Conservation (phyloP, 2,888 invertebrate species). For the Glyphotaelius pellucidus region DNA sequence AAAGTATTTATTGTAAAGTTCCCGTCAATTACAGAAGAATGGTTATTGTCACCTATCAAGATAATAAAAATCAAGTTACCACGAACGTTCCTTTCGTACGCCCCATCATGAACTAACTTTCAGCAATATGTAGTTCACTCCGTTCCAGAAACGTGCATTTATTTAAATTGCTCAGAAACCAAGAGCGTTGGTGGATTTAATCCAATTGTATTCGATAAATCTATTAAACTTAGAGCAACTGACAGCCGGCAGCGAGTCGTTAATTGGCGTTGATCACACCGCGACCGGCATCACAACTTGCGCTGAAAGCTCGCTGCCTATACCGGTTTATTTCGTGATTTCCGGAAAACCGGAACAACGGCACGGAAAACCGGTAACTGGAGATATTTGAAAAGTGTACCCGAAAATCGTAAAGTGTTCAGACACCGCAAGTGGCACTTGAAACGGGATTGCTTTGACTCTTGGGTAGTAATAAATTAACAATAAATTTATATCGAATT, state of each 20-base stretch:
- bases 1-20: too few relatives aligned
- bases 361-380: conserved; percentile 10
- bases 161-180: background rate
- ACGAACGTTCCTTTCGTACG: too few relatives aligned
- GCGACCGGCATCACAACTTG: conserved; percentile 17
- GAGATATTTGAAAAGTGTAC: conserved; percentile 6
- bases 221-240: background rate
- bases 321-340: background rate
- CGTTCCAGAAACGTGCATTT: background rate
- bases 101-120: too few relatives aligned
- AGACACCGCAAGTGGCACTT: background rate
- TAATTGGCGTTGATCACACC: conserved; percentile 37
- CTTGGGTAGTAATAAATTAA: background rate
- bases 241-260: background rate
- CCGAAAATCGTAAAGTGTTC: background rate
- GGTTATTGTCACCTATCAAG: too few relatives aligned
- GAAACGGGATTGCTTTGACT: background rate
- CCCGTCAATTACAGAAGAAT: too few relatives aligned
- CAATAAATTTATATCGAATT: background rate
- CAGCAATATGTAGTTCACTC: background rate
- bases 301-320: background rate
- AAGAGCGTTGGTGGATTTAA: background rate
- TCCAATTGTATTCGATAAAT: background rate
- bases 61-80: too few relatives aligned
- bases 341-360: conserved; percentile 31